These are phyloP conservation scores for Promerops cafer DNA, from an alignment of 2,113 vertebrate species.

Conservation along the genomic window DNA sequence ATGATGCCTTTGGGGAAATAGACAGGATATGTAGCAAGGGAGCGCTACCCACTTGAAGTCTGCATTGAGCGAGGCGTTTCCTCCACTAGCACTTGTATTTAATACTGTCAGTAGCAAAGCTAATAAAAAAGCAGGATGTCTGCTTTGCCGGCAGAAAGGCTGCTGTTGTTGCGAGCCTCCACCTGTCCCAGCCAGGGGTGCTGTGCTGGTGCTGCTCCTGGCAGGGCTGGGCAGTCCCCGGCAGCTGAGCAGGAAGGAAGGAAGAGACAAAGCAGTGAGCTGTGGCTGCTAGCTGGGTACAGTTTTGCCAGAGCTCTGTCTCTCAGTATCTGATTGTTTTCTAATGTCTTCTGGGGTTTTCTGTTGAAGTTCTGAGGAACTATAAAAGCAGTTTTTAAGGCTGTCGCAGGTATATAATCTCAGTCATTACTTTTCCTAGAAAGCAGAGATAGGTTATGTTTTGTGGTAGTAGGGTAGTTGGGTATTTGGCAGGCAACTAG, in stretches of 20 bases:
- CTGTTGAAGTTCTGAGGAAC: background rate
- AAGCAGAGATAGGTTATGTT: background rate
- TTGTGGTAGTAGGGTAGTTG: background rate
- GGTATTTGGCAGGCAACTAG: background rate
- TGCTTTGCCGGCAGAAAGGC: background rate
- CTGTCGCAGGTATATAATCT: background rate
- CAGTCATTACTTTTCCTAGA: background rate
- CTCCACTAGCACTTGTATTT: rapidly evolving
- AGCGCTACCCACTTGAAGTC: background rate
- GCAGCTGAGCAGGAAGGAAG: background rate
- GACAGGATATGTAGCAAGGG: rapidly evolving
- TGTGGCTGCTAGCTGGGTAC: background rate
- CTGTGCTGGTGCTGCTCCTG: background rate
- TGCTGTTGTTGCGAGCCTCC: background rate
- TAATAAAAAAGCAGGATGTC: background rate
- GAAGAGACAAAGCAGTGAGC: background rate
- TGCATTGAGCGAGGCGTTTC: background rate
- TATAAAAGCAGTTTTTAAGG: background rate
- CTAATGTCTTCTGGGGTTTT: background rate
- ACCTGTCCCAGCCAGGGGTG: background rate
- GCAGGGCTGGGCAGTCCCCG: rapidly evolving
- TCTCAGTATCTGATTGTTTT: background rate
- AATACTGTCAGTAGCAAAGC: background rate
- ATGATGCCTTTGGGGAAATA: background rate
- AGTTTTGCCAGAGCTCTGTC: background rate